Evolutionary conservation across 1,140 invertebrate species (phyloP).

Genomic region (Kradibia gibbosae): DNA sequence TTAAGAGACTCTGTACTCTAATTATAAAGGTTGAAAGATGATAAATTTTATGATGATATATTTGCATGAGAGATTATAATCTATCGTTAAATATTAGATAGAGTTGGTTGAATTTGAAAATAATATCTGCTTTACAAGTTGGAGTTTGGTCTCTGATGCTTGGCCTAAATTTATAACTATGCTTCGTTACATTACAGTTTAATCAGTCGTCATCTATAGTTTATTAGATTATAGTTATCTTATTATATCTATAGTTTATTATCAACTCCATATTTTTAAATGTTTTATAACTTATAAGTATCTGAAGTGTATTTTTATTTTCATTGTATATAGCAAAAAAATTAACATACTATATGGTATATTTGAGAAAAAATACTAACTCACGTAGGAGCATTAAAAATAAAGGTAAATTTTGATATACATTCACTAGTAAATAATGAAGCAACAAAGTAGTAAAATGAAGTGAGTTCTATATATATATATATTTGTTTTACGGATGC

Average conservation of each 20-base stretch:
- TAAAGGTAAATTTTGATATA: too few relatives aligned
- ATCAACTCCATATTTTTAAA: too few relatives aligned
- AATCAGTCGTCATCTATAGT: background rate
- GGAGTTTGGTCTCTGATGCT: background rate
- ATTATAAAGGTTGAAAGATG: background rate
- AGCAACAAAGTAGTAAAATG: background rate
- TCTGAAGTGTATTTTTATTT: background rate
- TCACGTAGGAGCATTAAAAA: too few relatives aligned
- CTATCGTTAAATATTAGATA: background rate
- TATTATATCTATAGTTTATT: too few relatives aligned
- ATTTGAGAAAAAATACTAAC: too few relatives aligned
- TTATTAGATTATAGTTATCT: too few relatives aligned
- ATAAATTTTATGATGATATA: background rate
- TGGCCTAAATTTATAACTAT: constrained; percentile 13
- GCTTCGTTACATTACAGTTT: background rate
- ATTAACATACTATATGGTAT: too few relatives aligned
- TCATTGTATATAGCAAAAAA: background rate
- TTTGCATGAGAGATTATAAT: background rate
- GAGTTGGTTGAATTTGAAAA: constrained; percentile 5
- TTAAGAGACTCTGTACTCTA: background rate
- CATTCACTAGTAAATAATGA: background rate
- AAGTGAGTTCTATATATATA: too few relatives aligned
- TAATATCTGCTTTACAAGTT: constrained; percentile 27
- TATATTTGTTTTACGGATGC: too few relatives aligned
- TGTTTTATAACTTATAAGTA: background rate